A percentile compares a stretch with the other conserved stretches of the same genome.
These are phyloP conservation scores for Corythornis cristatus DNA, from an alignment of 2,113 vertebrate genomes.

Conservation along the genomic window DNA sequence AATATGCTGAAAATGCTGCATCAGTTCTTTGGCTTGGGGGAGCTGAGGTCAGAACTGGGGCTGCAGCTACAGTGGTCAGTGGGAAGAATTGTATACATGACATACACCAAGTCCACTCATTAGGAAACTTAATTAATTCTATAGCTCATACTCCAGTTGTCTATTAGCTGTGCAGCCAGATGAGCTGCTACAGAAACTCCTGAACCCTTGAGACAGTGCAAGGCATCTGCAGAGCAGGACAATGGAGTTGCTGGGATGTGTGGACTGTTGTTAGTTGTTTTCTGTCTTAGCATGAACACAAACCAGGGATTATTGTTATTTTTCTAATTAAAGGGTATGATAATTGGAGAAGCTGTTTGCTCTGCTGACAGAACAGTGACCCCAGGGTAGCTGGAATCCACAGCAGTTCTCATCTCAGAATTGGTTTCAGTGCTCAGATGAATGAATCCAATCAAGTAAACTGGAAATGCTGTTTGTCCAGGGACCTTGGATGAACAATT, in stretches of 20 bases:
- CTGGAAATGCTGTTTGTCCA: background rate
- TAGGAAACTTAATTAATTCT: no score
- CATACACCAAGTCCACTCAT: no score
- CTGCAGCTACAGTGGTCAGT: no score
- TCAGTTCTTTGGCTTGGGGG: no score
- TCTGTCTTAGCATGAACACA: background rate
- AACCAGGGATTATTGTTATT: background rate
- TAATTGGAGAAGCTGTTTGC: background rate
- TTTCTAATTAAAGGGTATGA: background rate
- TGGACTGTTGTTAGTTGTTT: background rate
- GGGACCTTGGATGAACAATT: slow-evolving; percentile 1
- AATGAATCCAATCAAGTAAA: background rate
- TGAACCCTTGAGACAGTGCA: accelerated
- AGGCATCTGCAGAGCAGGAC: background rate
- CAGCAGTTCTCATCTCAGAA: background rate
- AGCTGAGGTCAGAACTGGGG: no score
- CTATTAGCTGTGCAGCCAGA: no score
- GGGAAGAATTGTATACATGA: no score
- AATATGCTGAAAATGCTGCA: no score
- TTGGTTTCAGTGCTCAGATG: background rate
- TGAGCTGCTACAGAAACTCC: background rate
- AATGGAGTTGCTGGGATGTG: background rate
- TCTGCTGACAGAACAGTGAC: background rate
- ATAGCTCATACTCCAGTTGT: no score
- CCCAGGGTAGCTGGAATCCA: background rate